phyloP scores from a whole-genome alignment of 2,888 invertebrate species.

The Tachina fera region DNA sequence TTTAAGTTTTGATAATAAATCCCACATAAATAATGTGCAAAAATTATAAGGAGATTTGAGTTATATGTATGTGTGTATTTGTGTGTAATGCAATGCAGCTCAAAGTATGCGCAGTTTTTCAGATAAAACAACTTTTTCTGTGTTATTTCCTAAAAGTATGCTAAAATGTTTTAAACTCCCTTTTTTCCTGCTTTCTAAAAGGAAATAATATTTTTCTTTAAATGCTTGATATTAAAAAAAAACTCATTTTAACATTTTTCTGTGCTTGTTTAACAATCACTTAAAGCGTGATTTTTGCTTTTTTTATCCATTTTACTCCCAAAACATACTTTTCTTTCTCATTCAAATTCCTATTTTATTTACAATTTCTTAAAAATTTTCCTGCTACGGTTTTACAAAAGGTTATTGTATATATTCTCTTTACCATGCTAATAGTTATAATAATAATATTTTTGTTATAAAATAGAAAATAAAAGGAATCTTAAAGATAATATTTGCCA shows the following conservation, averaged over 20 bases:
- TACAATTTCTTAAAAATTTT: constrained; percentile 24
- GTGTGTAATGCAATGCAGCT: background rate
- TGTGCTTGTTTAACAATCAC: background rate
- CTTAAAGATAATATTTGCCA: constrained; percentile 64
- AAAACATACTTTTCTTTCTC: constrained; percentile 53
- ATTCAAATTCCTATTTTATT: constrained; percentile 14
- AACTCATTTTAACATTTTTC: background rate
- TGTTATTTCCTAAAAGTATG: constrained; percentile 11
- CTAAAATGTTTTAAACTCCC: background rate
- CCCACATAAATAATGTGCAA: constrained; percentile 7
- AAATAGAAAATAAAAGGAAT: constrained; percentile 35
- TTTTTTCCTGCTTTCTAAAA: background rate
- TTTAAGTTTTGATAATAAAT: constrained; percentile 19
- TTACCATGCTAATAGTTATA: constrained; percentile 51
- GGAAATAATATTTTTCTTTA: too few relatives aligned
- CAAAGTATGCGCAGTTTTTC: background rate
- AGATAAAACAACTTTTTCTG: background rate
- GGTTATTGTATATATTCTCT: constrained; percentile 36
- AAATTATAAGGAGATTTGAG: background rate
- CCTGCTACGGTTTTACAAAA: constrained; percentile 31
- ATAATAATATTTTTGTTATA: constrained; percentile 50
- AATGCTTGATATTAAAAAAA: background rate
- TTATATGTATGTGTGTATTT: background rate
- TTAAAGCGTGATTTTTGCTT: constrained; percentile 5
- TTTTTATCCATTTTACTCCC: constrained; percentile 43